Base-by-base conservation (phyloP, 2,888 invertebrate species). In the Nipponacmea schrenckii region DNA sequence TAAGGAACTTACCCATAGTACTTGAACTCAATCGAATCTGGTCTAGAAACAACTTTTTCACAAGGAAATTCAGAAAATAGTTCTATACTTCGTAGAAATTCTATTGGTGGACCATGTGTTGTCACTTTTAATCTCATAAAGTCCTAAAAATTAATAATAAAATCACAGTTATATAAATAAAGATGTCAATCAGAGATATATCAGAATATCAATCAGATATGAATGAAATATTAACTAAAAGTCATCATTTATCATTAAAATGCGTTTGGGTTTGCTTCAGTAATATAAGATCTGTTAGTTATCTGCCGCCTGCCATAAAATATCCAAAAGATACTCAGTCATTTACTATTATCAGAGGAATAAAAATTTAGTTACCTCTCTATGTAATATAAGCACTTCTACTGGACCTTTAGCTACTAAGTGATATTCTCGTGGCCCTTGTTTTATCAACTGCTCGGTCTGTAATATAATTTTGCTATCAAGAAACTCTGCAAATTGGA, bases 61-160 rank as follows among this genome's bases (percentile, higher is more conserved):
- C 84, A 82, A 2, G 86, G 86, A 74, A 87, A 87, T 75, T 87
- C 86, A 72, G 84, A 79, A 70, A 87, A 87, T 67, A 87, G 75
- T 63, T 85, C 84, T 64, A 87, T 70, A 7, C 79, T 77, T 70
- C 85, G 84, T 50, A 87, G 74, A 73, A 86, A 87, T 14, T 85
- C 86, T 66, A 87, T 77, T 1, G 87, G 87, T 8, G 85, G 85
- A 14, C 86, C 87, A 68, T 82, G 80, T 15, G 80, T 81, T 27
- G 83, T 85, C 66, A 85, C 83, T 67, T 82, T 81, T 27, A 87
- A 68, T 39, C 82, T 75, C 20, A 80, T 66, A 69, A 84, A 86
- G 62, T 85, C 84, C 86, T 87, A 80, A 10, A 81, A 79, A 44
- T 48, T 39, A 39, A 39, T 8, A 10, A 39, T 39, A 39, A 7